Evolutionary conservation across 2,888 invertebrate genomes (phyloP).

Genomic region (Carabus problematicus): DNA sequence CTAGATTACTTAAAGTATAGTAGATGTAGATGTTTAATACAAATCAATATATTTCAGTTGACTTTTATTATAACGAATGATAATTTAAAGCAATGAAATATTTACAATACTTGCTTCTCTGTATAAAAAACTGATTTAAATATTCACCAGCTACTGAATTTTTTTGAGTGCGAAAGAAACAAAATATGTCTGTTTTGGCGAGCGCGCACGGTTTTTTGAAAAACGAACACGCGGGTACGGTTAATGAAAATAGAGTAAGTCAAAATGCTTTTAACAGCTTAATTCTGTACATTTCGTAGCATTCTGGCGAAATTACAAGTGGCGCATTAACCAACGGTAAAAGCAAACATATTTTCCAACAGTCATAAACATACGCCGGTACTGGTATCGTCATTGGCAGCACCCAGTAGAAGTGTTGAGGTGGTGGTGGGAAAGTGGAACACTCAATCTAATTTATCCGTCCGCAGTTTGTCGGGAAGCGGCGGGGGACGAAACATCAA

Average conservation of each 20-base stretch:
- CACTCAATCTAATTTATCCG: slow-evolving; percentile 7
- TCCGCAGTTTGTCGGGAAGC: neutral
- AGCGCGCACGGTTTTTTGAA: too few relatives aligned
- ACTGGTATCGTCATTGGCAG: too few relatives aligned
- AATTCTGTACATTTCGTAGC: neutral
- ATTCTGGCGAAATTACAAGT: neutral
- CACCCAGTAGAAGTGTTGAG: neutral
- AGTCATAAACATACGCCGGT: slow-evolving; percentile 11
- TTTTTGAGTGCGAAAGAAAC: slow-evolving; percentile 1
- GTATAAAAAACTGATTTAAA: neutral
- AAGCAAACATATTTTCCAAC: slow-evolving; percentile 9
- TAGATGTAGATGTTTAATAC: too few relatives aligned
- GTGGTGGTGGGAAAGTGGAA: slow-evolving; percentile 7
- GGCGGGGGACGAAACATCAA: neutral
- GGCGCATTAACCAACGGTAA: slow-evolving; percentile 2
- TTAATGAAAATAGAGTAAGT: neutral
- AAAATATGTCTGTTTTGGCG: too few relatives aligned
- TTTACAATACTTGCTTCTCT: too few relatives aligned
- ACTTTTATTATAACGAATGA: too few relatives aligned
- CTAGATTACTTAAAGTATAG: too few relatives aligned
- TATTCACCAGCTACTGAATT: neutral
- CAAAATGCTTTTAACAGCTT: slow-evolving; percentile 9
- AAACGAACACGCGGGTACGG: neutral
- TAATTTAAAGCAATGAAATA: too few relatives aligned
- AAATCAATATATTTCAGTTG: too few relatives aligned